Percentiles rank a stretch among this genome's conserved stretches.
phyloP scores from a whole-genome alignment of 30 jellyfish, hydroid and myxozoan genomes.

The Nemopilema nomurai region DNA sequence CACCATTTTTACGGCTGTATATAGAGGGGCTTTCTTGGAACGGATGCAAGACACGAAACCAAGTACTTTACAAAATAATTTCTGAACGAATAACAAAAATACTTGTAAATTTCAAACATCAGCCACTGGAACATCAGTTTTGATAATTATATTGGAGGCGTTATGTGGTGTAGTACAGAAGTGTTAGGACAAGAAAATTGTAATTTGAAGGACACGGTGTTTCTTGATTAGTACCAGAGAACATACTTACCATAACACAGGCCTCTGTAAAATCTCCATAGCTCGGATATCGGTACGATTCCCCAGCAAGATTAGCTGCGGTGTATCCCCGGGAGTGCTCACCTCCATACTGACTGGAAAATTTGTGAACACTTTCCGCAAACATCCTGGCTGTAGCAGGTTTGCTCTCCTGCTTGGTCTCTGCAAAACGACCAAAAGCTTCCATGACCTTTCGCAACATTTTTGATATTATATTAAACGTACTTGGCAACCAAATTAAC shows the following conservation, averaged over 20 bases:
- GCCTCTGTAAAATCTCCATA: conserved; percentile 80
- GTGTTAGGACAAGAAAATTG: no score
- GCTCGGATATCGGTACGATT: conserved; percentile 47
- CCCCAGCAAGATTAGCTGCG: conserved; percentile 58
- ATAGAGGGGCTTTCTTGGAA: no score
- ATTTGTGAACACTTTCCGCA: conserved; percentile 49
- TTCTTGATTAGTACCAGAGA: no score
- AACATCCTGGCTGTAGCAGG: conserved; percentile 17
- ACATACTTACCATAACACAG: conserved; percentile 52
- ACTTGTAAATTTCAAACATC: background rate
- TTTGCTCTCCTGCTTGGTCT: background rate
- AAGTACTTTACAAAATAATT: background rate
- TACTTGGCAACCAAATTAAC: background rate
- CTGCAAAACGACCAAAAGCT: conserved; percentile 4
- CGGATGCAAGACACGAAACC: background rate
- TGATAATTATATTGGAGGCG: no score
- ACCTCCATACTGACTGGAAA: conserved; percentile 71
- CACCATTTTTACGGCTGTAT: no score
- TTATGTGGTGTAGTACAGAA: no score
- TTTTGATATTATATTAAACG: background rate
- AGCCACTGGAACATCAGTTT: background rate
- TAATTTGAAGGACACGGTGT: no score
- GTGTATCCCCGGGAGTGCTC: conserved; percentile 56
- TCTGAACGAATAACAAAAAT: no score
- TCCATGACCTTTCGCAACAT: conserved; percentile 34